A percentile compares a stretch with the other conserved stretches of the same genome.
Conservation (phyloP, 2,888 invertebrate genomes). For the Thysanoteuthis rhombus region DNA sequence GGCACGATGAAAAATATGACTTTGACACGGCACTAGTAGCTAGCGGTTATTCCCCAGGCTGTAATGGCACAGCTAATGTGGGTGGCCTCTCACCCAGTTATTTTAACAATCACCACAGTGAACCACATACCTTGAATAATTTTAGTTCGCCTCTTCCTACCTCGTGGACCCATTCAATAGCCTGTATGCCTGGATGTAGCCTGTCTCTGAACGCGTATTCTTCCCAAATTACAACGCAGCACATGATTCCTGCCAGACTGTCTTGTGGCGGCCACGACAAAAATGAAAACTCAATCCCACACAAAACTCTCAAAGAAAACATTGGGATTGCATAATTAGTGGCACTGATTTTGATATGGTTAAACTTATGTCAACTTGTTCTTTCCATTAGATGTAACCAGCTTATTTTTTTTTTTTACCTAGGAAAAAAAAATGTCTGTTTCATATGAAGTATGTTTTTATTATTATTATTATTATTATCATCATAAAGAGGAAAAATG, state of each 20-base stretch:
- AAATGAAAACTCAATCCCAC: conserved; percentile 51
- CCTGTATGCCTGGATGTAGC: conserved; percentile 41
- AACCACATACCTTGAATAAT: conserved; percentile 52
- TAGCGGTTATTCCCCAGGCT: conserved; percentile 26
- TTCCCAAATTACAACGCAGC: conserved; percentile 53
- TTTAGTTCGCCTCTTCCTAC: conserved; percentile 40
- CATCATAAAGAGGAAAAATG: neutral
- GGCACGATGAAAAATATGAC: conserved; percentile 64
- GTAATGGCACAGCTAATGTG: conserved; percentile 20
- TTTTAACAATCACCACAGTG: conserved; percentile 54
- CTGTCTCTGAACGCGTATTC: conserved; percentile 49
- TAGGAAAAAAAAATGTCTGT: neutral
- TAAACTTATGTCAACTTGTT: neutral
- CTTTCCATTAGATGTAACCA: neutral
- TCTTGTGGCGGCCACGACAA: conserved; percentile 56
- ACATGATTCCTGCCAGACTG: conserved; percentile 54
- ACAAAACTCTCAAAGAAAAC: conserved; percentile 58
- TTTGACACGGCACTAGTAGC: conserved; percentile 52
- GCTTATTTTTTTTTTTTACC: neutral
- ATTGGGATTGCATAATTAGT: conserved; percentile 53
- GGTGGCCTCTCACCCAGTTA: conserved; percentile 39
- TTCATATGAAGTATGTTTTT: neutral
- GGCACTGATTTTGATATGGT: neutral
- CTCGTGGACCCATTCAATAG: conserved; percentile 51
- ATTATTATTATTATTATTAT: neutral